Evolutionary conservation across 2,888 invertebrate genomes (phyloP), one percentile per base, ranked within the genome.

Genomic region (Drosophila infuscata): DNA sequence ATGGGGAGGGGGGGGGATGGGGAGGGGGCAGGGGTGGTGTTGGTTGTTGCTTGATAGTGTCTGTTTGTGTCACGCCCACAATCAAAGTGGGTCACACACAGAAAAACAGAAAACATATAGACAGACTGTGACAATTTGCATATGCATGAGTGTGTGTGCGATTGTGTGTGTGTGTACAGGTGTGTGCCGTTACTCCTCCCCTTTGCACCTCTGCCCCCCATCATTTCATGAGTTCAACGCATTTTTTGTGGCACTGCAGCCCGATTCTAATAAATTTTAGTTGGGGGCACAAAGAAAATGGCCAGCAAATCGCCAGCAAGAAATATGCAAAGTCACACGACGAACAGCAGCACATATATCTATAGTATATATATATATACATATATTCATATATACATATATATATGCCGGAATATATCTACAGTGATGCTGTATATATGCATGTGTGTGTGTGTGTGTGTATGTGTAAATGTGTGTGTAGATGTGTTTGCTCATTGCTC

Each of bases 241-340:
- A 48, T 57, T 51, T 57, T 68, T 76, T 20, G 20, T 20, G n/a
- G 5, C 57, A 30, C 79, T 83, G 77, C 81, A 75, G 73, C 77
- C 70, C 83, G 41, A 74, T 78, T 83, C 89, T 83, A 86, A 86
- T 86, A 88, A 86, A 86, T 86, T 86, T 79, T 20, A 49, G 60
- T 41, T 52, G 72, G 52, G 70, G 53, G 20, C 52, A 53, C 59
- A 43, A 36, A 63, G 69, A 75, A 70, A 70, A 64, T 54, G 63
- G 59, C 57, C 76, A 52, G 70, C 72, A 73, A 76, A 82, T 79
- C 80, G 69, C 70, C 66, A 48, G 63, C 54, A 69, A 51, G 70
- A 74, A 85, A 85, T 85, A 88, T 85, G 85, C 88, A 85, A 82
- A 85, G 83, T 85, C 87, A 88, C 74, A 73, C 71, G 66, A 58